Conservation (phyloP, 2,797 vertebrate genomes). For the Poeciliopsis paucimaculata region DNA sequence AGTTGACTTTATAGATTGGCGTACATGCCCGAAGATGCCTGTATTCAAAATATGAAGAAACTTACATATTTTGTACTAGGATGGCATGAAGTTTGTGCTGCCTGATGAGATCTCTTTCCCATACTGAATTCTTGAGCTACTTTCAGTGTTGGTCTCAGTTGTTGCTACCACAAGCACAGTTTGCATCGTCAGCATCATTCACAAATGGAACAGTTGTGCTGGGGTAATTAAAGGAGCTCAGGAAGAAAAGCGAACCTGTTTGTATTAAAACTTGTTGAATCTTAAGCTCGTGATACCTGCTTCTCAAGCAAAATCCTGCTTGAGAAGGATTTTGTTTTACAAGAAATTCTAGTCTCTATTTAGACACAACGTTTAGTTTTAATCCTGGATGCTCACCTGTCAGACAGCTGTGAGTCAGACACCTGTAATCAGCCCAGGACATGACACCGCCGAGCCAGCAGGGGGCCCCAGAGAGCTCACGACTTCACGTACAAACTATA, state of each 20-base stretch:
- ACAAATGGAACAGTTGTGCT: neutral
- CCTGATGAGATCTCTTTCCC: neutral
- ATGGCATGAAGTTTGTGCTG: neutral
- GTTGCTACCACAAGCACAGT: neutral
- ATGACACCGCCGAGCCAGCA: neutral
- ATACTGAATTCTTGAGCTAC: neutral
- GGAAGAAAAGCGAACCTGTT: slow-evolving; percentile 9
- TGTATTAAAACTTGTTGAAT: neutral
- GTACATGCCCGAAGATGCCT: neutral
- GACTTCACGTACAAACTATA: neutral
- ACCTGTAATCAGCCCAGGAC: neutral
- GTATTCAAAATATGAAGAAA: neutral
- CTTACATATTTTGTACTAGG: too few species aligned
- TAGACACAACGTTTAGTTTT: neutral
- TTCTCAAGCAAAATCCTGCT: too few species aligned
- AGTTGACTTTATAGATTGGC: neutral
- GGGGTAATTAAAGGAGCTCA: neutral
- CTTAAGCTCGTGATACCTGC: neutral
- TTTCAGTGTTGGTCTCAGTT: neutral
- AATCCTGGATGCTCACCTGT: slow-evolving; percentile 4
- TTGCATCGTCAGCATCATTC: neutral
- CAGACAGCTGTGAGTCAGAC: neutral
- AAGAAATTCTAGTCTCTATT: slow-evolving; percentile 13
- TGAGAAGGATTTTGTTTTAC: neutral
- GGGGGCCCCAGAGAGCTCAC: neutral